A percentile compares a stretch with the other conserved stretches of the same genome.
Evolutionary conservation across 1,140 invertebrate genomes (phyloP).

Genomic region (Polyergus mexicanus): DNA sequence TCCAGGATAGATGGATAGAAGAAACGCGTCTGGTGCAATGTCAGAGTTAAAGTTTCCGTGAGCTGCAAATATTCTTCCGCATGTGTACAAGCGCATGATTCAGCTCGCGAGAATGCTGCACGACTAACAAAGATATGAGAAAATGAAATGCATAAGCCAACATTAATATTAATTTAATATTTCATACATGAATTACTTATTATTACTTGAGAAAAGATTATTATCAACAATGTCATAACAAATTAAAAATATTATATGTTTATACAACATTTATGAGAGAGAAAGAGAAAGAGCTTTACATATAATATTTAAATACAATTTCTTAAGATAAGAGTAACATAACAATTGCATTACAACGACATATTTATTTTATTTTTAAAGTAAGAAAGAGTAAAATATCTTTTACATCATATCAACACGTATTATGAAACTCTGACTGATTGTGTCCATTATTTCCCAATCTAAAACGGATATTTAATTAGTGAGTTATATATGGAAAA

Average conservation of each 20-base stretch:
- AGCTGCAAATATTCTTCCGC: neutral
- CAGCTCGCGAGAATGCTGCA: neutral
- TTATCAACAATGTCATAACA: too few species aligned
- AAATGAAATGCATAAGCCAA: neutral
- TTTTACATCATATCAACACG: neutral
- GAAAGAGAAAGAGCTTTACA: neutral
- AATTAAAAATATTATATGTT: too few species aligned
- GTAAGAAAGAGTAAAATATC: neutral
- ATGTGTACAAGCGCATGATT: neutral
- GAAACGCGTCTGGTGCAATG: neutral
- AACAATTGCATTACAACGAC: neutral
- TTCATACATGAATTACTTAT: neutral
- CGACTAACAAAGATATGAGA: neutral
- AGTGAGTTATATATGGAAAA: neutral
- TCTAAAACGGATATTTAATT: neutral
- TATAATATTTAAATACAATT: neutral
- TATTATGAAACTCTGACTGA: neutral
- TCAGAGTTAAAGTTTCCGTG: constrained; percentile 2
- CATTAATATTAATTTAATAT: neutral
- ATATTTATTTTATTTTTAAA: neutral
- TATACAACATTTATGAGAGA: too few species aligned
- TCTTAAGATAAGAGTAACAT: neutral
- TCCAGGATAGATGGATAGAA: neutral
- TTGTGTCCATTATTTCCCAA: neutral
- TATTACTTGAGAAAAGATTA: too few species aligned